phyloP scores from a whole-genome alignment of 2,113 vertebrate species.

The Odontesthes bonariensis region DNA sequence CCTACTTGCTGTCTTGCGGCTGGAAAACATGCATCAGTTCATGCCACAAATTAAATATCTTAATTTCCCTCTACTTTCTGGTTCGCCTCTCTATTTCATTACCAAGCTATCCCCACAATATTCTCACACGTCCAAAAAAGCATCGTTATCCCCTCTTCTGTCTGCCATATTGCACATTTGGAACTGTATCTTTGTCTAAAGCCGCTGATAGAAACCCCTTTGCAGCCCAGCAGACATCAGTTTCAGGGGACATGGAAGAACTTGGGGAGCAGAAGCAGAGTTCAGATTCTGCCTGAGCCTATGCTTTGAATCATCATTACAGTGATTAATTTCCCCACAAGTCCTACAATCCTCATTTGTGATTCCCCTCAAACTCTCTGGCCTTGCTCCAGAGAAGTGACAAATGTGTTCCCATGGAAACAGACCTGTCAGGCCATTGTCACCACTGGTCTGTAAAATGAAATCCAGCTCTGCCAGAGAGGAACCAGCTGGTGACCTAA shows the following conservation, averaged over 20 bases:
- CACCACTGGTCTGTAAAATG: conserved; percentile 68
- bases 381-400: conserved; percentile 52
- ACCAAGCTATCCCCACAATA: conserved; percentile 37
- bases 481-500: conserved; percentile 77
- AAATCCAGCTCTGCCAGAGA: conserved; percentile 64
- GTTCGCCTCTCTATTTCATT: conserved; percentile 52
- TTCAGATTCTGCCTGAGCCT: conserved; percentile 36
- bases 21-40: conserved; percentile 26
- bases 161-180: conserved; percentile 43
- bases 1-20: conserved; percentile 20
- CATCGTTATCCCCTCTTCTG: conserved; percentile 18
- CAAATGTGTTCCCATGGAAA: conserved; percentile 79
- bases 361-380: conserved; percentile 59
- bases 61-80: conserved; percentile 45
- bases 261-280: conserved; percentile 26
- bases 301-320: conserved; percentile 72
- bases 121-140: conserved; percentile 42
- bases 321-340: conserved; percentile 68
- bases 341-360: conserved; percentile 56
- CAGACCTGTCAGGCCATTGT: conserved; percentile 71
- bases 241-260: conserved; percentile 31
- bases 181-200: conserved; percentile 44
- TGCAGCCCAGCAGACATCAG: conserved; percentile 29
- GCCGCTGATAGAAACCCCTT: conserved; percentile 21
- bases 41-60: conserved; percentile 49